These are phyloP conservation scores for Apteryx mantelli DNA, from an alignment of 2,113 vertebrate genomes.

Conservation along the genomic window DNA sequence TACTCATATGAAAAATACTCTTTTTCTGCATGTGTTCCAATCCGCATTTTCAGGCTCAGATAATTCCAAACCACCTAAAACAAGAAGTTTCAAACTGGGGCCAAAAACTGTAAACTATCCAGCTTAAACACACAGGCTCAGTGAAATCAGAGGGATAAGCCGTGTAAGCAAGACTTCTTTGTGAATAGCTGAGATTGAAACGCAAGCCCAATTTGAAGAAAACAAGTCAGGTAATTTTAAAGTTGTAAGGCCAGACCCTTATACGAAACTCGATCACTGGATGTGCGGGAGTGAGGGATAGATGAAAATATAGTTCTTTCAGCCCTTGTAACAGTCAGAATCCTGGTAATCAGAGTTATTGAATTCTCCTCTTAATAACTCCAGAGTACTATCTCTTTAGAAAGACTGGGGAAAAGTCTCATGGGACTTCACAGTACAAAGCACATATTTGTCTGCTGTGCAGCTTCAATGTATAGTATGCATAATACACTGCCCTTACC, in stretches of 20 bases:
- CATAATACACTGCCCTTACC: background rate
- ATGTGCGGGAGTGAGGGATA: background rate
- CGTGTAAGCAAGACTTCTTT: background rate
- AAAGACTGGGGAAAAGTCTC: background rate
- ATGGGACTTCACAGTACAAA: background rate
- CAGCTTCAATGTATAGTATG: no score
- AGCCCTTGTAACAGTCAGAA: background rate
- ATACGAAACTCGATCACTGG: background rate
- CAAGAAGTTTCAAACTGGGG: background rate
- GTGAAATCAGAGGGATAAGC: background rate
- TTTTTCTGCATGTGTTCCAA: slow-evolving; percentile 21
- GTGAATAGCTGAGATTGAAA: background rate
- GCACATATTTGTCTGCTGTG: background rate
- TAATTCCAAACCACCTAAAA: slow-evolving; percentile 31
- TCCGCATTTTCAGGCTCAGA: slow-evolving; percentile 2
- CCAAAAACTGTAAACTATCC: background rate
- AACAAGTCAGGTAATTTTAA: background rate
- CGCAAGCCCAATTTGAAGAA: background rate
- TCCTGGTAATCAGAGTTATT: background rate
- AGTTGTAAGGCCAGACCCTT: background rate
- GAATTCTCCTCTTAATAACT: background rate
- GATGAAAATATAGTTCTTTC: background rate
- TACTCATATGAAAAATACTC: background rate
- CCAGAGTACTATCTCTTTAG: background rate
- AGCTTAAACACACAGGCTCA: background rate